Conservation (phyloP, 2,113 vertebrate genomes). For the Phylloscopus trochiloides region DNA sequence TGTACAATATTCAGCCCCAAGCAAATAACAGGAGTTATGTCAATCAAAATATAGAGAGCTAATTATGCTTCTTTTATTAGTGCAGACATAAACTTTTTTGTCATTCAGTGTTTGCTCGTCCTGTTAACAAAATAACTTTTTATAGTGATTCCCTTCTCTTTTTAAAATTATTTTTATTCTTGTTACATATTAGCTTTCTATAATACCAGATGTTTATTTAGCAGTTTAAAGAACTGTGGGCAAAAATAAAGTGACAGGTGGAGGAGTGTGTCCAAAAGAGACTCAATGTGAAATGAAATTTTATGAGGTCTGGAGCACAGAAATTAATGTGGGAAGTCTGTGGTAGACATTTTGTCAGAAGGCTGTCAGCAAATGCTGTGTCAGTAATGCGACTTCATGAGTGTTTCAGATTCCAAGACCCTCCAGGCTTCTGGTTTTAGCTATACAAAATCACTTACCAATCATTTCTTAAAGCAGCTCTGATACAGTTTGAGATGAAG, state of each 20-base stretch:
- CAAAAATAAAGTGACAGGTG: rapidly evolving
- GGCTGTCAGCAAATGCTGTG: not conserved
- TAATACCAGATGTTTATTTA: not conserved
- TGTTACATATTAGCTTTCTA: not conserved
- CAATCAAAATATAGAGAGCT: not conserved
- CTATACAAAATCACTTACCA: not conserved
- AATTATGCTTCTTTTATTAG: not conserved
- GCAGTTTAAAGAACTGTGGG: not conserved
- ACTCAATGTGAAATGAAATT: not conserved
- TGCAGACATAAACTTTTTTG: not conserved
- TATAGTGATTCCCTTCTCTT: not conserved
- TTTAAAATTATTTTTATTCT: not conserved
- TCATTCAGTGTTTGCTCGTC: not conserved
- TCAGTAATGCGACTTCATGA: not conserved
- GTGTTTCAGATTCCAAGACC: not conserved
- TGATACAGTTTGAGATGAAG: not conserved
- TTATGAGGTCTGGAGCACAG: not conserved
- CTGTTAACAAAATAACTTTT: not conserved
- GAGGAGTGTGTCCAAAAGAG: not conserved
- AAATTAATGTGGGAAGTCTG: not conserved
- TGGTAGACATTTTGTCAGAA: not conserved
- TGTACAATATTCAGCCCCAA: not conserved
- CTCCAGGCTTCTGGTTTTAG: not conserved
- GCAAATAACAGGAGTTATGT: not conserved
- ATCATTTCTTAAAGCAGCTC: not conserved